Evolutionary conservation across 2,888 invertebrate genomes (phyloP).

Genomic region (Chaetogeoica ovagalla): DNA sequence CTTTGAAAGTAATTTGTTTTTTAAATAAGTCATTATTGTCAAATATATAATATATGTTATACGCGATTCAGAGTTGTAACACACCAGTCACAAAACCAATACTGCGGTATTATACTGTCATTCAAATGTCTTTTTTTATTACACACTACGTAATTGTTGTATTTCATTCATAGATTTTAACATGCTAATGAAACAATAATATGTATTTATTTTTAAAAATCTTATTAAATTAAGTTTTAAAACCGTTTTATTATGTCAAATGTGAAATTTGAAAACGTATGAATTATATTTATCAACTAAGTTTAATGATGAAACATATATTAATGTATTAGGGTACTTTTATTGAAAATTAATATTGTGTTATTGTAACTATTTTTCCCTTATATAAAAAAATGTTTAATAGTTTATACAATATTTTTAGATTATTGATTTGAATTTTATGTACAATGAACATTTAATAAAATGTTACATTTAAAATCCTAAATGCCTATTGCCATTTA

Average conservation of each 20-base stretch:
- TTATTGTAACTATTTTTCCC: slow-evolving; percentile 41
- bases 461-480: slow-evolving; percentile 37
- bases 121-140: slow-evolving; percentile 12
- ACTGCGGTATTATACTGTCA: not conserved
- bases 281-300: slow-evolving; percentile 25
- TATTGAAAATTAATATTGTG: slow-evolving; percentile 32
- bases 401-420: slow-evolving; percentile 41
- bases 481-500: not conserved
- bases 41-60: slow-evolving; percentile 27
- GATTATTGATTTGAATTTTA: slow-evolving; percentile 39
- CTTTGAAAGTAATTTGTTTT: slow-evolving; percentile 22
- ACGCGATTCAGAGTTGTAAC: slow-evolving; percentile 24
- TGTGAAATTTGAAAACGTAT: slow-evolving; percentile 22
- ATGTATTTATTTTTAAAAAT: slow-evolving; percentile 42
- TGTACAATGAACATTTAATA: slow-evolving; percentile 41
- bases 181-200: slow-evolving; percentile 23
- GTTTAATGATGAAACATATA: slow-evolving; percentile 23
- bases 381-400: slow-evolving; percentile 31
- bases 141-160: slow-evolving; percentile 17
- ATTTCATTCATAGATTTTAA: slow-evolving; percentile 20
- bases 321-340: slow-evolving; percentile 40
- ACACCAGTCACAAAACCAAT: not conserved
- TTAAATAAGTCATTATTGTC: slow-evolving; percentile 12
- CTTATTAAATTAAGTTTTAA: slow-evolving; percentile 26
- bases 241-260: slow-evolving; percentile 1